Evolutionary conservation across 2,888 invertebrate species (phyloP), one percentile per base, ranked within the genome.

Genomic region (Netelia fuscicornis): DNA sequence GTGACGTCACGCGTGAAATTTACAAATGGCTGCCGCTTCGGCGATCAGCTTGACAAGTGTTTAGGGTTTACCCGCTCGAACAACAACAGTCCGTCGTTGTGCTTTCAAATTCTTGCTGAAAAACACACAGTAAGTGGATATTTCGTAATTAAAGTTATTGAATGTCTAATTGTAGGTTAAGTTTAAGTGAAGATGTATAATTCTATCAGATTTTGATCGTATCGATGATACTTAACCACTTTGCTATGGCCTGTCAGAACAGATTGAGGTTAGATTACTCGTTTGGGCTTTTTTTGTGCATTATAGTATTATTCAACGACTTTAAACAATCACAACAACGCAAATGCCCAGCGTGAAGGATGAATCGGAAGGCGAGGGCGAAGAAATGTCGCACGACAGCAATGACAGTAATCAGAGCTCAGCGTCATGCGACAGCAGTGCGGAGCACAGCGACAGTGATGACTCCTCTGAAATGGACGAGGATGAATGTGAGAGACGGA

Each of bases 391-490:
- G 13, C 94, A 94, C 70, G 92, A 93, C 83, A 94, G 94, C 60
- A 93, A 93, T 79, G 93, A 93, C 17, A 93, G 93, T 81, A 93
- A 93, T 79, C 92, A 92, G 30, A 93, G 92, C 76, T 92, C 93
- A 42, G 93, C 90, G 48, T 93, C 93, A 9, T 93, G 96, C 89
- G 97, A 97, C 89, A 97, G 97, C 87, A 96, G 97, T 86, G 95
- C 94, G 74, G 97, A 97, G 90, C 97, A 97, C 90, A 97, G 96
- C 79, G 97, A 97, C 90, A 97, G 97, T 17, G 97, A 97, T 94
- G 97, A 97, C 93, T 97, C 97, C 83, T 96, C 96, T 79, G 98
- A 98, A 94, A 97, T 98, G 97, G 98, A 98, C 93, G 98, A 98
- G 92, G 97, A 96, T 87, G 98, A 98, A 94, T 98, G 98, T 90